Percentiles rank a stretch among this genome's conserved stretches.
These are phyloP conservation scores for Drosophila mauritiana DNA, from an alignment of 1,140 invertebrate genomes.

Conservation along the genomic window DNA sequence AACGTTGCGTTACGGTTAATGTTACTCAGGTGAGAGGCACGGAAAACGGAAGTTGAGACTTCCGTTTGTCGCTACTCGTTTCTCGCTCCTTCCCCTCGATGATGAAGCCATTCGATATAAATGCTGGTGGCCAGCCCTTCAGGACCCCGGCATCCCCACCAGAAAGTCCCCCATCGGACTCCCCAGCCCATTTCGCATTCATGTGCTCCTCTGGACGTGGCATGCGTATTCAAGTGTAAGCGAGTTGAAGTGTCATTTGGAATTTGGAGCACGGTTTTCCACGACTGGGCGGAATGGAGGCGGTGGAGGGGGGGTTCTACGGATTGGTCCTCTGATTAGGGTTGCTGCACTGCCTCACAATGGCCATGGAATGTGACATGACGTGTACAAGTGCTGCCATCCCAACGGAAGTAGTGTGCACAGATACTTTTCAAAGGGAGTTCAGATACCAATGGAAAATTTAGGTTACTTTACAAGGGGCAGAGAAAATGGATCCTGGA, in stretches of 20 bases:
- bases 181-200: constrained; percentile 57
- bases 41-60: constrained; percentile 69
- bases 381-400: constrained; percentile 73
- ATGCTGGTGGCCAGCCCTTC: constrained; percentile 51
- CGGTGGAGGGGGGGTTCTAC: background rate
- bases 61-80: constrained; percentile 64
- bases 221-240: constrained; percentile 79
- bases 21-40: constrained; percentile 50
- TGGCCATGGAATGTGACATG: constrained; percentile 68
- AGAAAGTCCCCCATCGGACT: background rate
- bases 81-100: constrained; percentile 13
- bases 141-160: constrained; percentile 4
- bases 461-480: constrained; percentile 62
- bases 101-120: constrained; percentile 80
- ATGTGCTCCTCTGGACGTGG: constrained; percentile 68
- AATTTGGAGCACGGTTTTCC: constrained; percentile 66
- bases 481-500: constrained; percentile 3
- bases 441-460: constrained; percentile 47
- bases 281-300: background rate
- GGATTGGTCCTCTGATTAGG: constrained; percentile 64
- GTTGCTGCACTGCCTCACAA: constrained; percentile 63
- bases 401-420: constrained; percentile 30
- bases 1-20: constrained; percentile 30
- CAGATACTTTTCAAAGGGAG: constrained; percentile 40
- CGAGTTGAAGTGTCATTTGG: constrained; percentile 77